Percentiles rank a stretch among this genome's conserved stretches.
phyloP scores from a whole-genome alignment of 2,797 vertebrate species.

The Vespertilio murinus region DNA sequence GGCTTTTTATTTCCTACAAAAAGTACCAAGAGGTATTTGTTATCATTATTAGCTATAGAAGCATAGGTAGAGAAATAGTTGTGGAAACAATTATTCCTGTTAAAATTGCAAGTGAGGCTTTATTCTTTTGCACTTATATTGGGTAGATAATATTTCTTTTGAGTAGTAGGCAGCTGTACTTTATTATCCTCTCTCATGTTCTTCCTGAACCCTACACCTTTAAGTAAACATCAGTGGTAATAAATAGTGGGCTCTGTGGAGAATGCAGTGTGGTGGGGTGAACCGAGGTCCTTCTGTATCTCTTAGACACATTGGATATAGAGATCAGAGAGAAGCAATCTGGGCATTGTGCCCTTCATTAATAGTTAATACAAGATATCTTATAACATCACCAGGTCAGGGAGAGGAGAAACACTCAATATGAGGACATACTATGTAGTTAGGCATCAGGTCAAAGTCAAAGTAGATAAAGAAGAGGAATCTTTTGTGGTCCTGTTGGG shows the following conservation, averaged over 20 bases:
- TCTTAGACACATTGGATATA: constrained; percentile 46
- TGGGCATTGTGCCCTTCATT: constrained; percentile 10
- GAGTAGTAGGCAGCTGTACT: background rate
- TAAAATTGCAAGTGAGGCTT: constrained; percentile 14
- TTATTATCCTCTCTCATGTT: constrained; percentile 24
- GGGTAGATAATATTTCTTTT: background rate
- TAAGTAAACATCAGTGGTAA: constrained; percentile 35
- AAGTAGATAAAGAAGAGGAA: constrained; percentile 44
- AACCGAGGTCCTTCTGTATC: background rate
- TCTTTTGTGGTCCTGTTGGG: background rate
- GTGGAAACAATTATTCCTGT: background rate
- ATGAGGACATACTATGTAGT: constrained; percentile 34
- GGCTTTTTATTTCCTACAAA: background rate
- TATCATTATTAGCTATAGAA: background rate
- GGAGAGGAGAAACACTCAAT: constrained; percentile 1
- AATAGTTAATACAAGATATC: constrained; percentile 54
- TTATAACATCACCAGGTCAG: background rate
- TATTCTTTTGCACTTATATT: background rate
- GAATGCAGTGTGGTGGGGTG: background rate
- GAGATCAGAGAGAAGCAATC: constrained; percentile 22
- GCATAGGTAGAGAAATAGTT: background rate
- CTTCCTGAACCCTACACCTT: background rate
- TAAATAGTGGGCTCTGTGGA: background rate
- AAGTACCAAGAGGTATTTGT: background rate
- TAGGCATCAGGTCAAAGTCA: constrained; percentile 49